phyloP scores from a whole-genome alignment of 1,140 invertebrate species.

The Venustaconcha ellipsiformis region DNA sequence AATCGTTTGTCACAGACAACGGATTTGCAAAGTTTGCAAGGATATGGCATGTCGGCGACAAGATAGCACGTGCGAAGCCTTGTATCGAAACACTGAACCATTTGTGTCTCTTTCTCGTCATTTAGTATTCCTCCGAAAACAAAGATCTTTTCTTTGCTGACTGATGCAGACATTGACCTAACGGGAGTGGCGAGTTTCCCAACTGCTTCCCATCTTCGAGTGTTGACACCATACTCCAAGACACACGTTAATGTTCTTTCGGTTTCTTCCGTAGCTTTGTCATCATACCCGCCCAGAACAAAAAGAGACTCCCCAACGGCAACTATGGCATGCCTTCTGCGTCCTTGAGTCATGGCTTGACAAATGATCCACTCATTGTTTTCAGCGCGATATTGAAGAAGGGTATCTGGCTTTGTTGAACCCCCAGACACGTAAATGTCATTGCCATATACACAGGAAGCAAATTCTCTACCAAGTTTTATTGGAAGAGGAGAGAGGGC shows the following conservation, averaged over 20 bases:
- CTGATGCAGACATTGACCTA: slow-evolving; percentile 46
- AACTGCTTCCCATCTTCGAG: slow-evolving; percentile 34
- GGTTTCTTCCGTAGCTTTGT: slow-evolving; percentile 43
- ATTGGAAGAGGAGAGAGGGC: slow-evolving; percentile 46
- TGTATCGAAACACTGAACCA: slow-evolving; percentile 47
- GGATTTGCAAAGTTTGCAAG: slow-evolving; percentile 42
- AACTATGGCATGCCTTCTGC: slow-evolving; percentile 51
- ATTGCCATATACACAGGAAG: slow-evolving; percentile 49
- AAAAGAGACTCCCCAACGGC: slow-evolving; percentile 46
- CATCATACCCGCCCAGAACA: slow-evolving; percentile 50
- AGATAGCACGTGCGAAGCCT: slow-evolving; percentile 30
- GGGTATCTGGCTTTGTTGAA: slow-evolving; percentile 48
- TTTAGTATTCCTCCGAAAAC: slow-evolving; percentile 48
- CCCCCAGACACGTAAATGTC: slow-evolving; percentile 58
- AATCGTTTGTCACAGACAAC: slow-evolving; percentile 44
- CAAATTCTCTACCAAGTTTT: slow-evolving; percentile 51
- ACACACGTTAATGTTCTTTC: slow-evolving; percentile 36
- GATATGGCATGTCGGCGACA: slow-evolving; percentile 36
- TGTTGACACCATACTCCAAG: slow-evolving; percentile 44
- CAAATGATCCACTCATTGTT: slow-evolving; percentile 52
- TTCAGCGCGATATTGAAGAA: slow-evolving; percentile 52
- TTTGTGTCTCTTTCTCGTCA: slow-evolving; percentile 47
- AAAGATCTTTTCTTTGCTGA: slow-evolving; percentile 51
- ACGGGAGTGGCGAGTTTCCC: slow-evolving; percentile 41
- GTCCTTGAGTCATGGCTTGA: slow-evolving; percentile 41